Base-by-base conservation (phyloP, 2,797 vertebrate species). In the Enteromius argenteus region DNA sequence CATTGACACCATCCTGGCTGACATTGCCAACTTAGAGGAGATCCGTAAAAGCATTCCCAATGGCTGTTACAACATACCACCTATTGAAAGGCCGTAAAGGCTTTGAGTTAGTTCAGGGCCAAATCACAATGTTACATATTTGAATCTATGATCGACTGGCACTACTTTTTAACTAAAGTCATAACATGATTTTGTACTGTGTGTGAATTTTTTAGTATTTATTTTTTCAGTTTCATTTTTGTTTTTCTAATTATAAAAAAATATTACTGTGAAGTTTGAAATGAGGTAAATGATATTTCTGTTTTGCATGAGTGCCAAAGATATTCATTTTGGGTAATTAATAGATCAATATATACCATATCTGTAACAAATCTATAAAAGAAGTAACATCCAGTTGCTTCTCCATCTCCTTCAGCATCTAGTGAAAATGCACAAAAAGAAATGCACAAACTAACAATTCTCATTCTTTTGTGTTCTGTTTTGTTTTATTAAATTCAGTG, bases 11-110 rank as follows among this genome's bases (percentile, higher is more conserved):
- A 94, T 99, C 88, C 89, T 96, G 87, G 85, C 58, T 0, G 97
- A 99, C 86, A 96, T 99, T 62, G 81, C 83, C 39, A 99, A 99
- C 95, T 93, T 99, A 90, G 92, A 96, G 89, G 91, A 96, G 21
- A 97, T 99, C 80, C 88, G 91, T 58, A 80, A 3, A 0, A 90
- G 86, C 46, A 86, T 99, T 88, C 98, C 98, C 21, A 5, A 19
- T 0, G 95, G 94, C 66, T 99, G 98, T 91, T 98, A 89, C 87
- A 99, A 97, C 71, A 93, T 91, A 32, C 90, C 92, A 4, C 94
- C 96, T 67, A 94, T 95, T 0, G 96, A 97, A 75, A 90, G 92
- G 21, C 94, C 96, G 0, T 97, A 91, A 96, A 46, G 37, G 2
- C 21, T 27, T 44, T 13, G 9, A 6, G 10, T 32, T 39, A 76